Evolutionary conservation across 2,113 vertebrate genomes (phyloP).

Genomic region (Myodes glareolus): DNA sequence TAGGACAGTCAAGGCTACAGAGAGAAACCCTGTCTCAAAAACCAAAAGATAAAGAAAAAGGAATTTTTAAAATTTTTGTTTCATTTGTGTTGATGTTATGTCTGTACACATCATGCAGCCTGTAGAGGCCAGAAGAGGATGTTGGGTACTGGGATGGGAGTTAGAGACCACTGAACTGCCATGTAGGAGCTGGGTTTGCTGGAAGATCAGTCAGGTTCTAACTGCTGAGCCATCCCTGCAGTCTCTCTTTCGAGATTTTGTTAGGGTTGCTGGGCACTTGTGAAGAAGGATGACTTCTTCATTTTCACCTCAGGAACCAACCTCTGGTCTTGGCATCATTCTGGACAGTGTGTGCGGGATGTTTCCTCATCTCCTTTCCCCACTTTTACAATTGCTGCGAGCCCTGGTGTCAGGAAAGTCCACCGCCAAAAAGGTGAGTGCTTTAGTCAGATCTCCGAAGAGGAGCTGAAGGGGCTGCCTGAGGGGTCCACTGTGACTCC

Average conservation of each 20-base stretch:
- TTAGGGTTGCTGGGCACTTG: slow-evolving; percentile 1
- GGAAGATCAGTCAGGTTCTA: not conserved
- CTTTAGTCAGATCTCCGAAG: not conserved
- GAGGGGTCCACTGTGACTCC: not conserved
- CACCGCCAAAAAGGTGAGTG: slow-evolving; percentile 94
- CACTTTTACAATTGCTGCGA: slow-evolving; percentile 94
- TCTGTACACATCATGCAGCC: not conserved
- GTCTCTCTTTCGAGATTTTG: not conserved
- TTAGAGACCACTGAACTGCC: not conserved
- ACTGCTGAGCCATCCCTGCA: not conserved
- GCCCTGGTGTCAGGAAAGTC: slow-evolving; percentile 96
- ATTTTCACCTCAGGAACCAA: slow-evolving; percentile 90
- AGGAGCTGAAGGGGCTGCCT: not conserved
- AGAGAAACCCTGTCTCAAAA: not conserved
- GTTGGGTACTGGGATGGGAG: not conserved
- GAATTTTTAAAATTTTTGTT: not conserved
- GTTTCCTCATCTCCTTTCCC: slow-evolving; percentile 95
- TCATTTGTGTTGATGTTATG: not conserved
- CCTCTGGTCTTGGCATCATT: slow-evolving; percentile 95
- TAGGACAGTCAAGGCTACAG: not conserved
- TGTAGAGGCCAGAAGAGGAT: not conserved
- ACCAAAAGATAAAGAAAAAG: not conserved
- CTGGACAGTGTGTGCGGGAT: slow-evolving; percentile 95
- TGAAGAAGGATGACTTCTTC: not conserved
- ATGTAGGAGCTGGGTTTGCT: not conserved